A percentile compares a stretch with the other conserved stretches of the same genome.
These are phyloP conservation scores for Choristoneura rosaceana DNA, from an alignment of 2,888 invertebrate species.

Conservation along the genomic window DNA sequence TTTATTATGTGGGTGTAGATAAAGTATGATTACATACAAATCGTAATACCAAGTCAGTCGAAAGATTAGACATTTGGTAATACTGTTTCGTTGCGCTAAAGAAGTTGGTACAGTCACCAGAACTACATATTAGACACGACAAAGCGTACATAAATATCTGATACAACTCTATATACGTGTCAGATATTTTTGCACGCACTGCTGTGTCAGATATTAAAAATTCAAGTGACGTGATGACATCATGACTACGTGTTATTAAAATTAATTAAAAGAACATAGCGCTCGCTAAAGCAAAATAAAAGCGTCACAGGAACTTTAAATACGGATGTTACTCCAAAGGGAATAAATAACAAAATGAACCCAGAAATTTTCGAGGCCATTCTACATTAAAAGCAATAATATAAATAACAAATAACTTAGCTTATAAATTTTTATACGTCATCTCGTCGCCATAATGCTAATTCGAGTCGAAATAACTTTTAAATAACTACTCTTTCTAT, in stretches of 20 bases:
- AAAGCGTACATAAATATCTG: too few relatives aligned
- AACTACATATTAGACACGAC: too few relatives aligned
- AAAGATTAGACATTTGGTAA: not conserved
- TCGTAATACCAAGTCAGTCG: slow-evolving; percentile 18
- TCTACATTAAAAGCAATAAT: not conserved
- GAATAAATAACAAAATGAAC: not conserved
- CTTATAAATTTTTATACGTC: not conserved
- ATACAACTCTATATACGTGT: too few relatives aligned
- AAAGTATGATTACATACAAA: not conserved
- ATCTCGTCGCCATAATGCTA: not conserved
- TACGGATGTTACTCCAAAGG: not conserved
- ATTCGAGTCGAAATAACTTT: not conserved
- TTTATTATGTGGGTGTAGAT: too few relatives aligned
- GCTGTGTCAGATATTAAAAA: too few relatives aligned
- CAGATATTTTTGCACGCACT: too few relatives aligned
- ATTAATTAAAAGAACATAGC: not conserved
- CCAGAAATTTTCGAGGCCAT: not conserved
- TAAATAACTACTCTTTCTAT: not conserved
- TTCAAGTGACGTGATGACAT: too few relatives aligned
- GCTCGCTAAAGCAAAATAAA: not conserved
- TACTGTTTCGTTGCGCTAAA: slow-evolving; percentile 22
- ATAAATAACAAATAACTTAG: slow-evolving; percentile 11
- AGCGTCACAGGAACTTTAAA: slow-evolving; percentile 3
- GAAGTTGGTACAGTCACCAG: too few relatives aligned
- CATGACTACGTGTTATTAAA: not conserved